Conservation (phyloP, 2,888 invertebrate species). For the Drosophila testacea region DNA sequence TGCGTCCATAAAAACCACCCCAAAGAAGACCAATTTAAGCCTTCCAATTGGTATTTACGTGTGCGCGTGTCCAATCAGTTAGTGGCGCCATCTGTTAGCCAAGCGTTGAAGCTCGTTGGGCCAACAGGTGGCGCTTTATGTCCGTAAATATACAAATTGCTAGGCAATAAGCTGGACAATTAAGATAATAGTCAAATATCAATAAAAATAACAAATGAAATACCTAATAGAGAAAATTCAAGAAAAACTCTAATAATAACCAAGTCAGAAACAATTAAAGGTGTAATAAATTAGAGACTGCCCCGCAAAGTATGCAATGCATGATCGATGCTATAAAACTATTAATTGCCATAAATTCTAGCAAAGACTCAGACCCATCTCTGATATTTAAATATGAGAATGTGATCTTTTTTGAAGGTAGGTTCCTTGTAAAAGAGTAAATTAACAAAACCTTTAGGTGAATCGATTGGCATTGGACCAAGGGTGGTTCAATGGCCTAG, state of each 20-base stretch:
- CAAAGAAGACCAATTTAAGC: conserved; percentile 44
- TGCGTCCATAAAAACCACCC: conserved; percentile 65
- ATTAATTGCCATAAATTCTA: conserved; percentile 29
- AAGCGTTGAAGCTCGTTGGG: conserved; percentile 39
- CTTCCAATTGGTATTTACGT: conserved; percentile 78
- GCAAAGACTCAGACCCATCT: conserved; percentile 29
- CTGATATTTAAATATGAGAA: background rate
- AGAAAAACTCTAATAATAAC: background rate
- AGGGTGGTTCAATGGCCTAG: conserved; percentile 35
- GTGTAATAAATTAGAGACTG: background rate
- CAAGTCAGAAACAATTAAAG: fast-evolving
- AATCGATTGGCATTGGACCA: conserved; percentile 30
- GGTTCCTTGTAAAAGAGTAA: background rate
- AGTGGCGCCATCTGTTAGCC: conserved; percentile 64
- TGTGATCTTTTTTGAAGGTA: conserved; percentile 32
- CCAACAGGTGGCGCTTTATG: conserved; percentile 65
- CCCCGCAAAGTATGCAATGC: conserved; percentile 60
- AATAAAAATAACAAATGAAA: background rate
- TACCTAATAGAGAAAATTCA: background rate
- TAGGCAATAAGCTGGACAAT: conserved; percentile 13
- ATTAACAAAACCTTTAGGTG: conserved; percentile 5
- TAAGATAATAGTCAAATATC: background rate
- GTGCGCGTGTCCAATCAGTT: conserved; percentile 73
- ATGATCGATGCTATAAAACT: conserved; percentile 50
- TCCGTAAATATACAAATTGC: background rate